Conservation (phyloP, 2,113 vertebrate species). For the Eulemur rufifrons region DNA sequence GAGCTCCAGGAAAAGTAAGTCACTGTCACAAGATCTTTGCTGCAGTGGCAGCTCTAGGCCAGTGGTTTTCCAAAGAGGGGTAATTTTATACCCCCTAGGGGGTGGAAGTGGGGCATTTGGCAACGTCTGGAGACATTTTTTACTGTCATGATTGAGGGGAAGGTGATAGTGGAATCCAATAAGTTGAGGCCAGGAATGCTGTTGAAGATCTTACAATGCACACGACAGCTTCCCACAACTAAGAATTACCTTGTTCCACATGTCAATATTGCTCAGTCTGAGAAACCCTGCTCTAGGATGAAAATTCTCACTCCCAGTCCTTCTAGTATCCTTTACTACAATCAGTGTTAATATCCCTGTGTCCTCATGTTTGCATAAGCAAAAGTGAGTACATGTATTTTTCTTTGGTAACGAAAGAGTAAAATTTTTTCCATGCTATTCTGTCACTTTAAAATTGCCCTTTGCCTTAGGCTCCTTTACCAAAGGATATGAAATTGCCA, state of each 20-base stretch:
- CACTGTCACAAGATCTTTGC: background rate
- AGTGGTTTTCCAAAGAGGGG: background rate
- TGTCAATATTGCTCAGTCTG: background rate
- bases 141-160: background rate
- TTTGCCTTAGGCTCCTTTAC: conserved; percentile 17
- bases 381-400: background rate
- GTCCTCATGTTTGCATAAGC: background rate
- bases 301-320: background rate
- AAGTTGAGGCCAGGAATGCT: background rate
- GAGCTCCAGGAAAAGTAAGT: background rate
- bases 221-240: background rate
- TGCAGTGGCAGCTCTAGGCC: background rate
- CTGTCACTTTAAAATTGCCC: background rate
- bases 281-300: background rate
- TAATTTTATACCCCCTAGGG: background rate
- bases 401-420: background rate
- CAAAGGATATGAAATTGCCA: conserved; percentile 35
- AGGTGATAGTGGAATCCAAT: background rate
- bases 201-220: background rate
- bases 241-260: background rate
- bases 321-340: background rate
- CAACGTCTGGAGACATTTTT: background rate
- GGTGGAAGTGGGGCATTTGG: background rate
- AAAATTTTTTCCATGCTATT: background rate
- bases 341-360: background rate